Conservation (phyloP, 2,888 invertebrate species). For the Biston betularia region DNA sequence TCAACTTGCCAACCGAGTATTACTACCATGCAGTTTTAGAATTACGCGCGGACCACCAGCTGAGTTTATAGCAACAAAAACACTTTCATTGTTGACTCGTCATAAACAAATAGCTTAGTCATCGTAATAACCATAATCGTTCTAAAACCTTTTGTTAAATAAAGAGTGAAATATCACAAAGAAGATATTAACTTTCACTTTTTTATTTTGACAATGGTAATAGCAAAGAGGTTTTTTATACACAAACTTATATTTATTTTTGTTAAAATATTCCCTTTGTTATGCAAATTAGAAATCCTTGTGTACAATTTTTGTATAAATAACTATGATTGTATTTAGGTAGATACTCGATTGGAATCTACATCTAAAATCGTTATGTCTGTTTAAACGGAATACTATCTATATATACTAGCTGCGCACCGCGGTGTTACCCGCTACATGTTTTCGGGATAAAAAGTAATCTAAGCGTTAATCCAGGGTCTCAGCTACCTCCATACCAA, state of each 20-base stretch:
- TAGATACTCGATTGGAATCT: no score
- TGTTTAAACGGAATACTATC: no score
- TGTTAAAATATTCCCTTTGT: neutral
- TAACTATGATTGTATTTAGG: no score
- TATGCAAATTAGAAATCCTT: neutral
- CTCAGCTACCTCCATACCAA: no score
- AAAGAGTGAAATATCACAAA: neutral
- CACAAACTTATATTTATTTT: neutral
- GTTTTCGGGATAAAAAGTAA: no score
- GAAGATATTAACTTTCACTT: constrained; percentile 2
- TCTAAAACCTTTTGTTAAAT: constrained; percentile 28
- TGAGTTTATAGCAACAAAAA: constrained; percentile 39
- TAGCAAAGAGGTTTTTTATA: neutral
- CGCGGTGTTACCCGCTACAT: no score
- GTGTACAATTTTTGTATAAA: no score
- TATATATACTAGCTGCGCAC: no score
- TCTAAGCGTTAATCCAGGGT: no score
- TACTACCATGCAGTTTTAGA: no score
- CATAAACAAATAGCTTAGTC: constrained; percentile 34
- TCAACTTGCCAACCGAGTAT: no score
- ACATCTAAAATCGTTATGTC: no score
- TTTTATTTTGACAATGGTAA: constrained; percentile 6
- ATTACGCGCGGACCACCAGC: constrained; percentile 36
- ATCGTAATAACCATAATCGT: constrained; percentile 36
- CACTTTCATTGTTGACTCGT: constrained; percentile 32